These are phyloP conservation scores for Hydrozoanthus gracilis DNA, from an alignment of 92 coral and sea anemone genomes.

Conservation along the genomic window DNA sequence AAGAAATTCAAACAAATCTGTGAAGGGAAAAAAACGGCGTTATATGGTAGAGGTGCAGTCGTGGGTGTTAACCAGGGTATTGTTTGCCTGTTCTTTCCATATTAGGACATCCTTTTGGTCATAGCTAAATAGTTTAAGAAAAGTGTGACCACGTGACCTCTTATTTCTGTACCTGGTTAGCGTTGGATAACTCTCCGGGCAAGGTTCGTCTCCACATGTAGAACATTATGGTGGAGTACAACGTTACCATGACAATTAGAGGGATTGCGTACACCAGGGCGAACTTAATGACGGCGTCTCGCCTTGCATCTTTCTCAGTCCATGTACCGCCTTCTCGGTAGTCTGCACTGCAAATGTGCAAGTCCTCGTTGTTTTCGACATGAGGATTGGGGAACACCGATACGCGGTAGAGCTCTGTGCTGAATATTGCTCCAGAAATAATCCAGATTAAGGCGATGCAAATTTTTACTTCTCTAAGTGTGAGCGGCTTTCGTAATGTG, in stretches of 20 bases:
- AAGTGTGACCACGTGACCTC: background rate
- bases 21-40: no score
- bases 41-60: no score
- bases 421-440: slow-evolving; percentile 12
- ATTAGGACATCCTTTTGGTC: background rate
- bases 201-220: slow-evolving; percentile 39
- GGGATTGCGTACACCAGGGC: slow-evolving; percentile 13
- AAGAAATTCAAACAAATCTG: no score
- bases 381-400: background rate
- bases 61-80: no score
- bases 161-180: slow-evolving; percentile 7
- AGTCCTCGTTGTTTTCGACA: background rate
- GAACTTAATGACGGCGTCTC: slow-evolving; percentile 5
- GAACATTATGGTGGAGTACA: slow-evolving; percentile 27
- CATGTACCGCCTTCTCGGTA: background rate
- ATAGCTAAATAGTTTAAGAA: background rate
- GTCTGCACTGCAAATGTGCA: slow-evolving; percentile 1
- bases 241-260: background rate
- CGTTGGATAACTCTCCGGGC: slow-evolving; percentile 30
- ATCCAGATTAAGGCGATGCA: slow-evolving; percentile 28
- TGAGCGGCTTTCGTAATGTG: slow-evolving; percentile 5
- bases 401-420: slow-evolving; percentile 6
- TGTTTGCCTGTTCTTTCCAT: no score
- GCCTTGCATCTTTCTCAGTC: background rate
- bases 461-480: slow-evolving; percentile 24